Base-by-base conservation (phyloP, 2,113 vertebrate species). In the Clarias gariepinus region DNA sequence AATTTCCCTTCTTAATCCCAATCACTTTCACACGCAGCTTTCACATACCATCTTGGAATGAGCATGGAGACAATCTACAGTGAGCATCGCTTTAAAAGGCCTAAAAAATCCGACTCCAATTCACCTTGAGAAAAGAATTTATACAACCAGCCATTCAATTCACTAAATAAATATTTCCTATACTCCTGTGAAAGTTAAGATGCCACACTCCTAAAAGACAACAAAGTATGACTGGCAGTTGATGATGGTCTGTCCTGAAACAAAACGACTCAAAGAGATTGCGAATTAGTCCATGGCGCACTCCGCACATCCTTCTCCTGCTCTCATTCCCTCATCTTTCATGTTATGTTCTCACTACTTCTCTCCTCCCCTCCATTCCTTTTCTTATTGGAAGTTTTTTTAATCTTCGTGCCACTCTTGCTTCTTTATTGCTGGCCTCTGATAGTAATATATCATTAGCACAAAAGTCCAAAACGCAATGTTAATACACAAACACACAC, bases 211-310 rank as follows among this genome's bases (percentile, higher is more conserved):
- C 19, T 84, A 82, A 73, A 69, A 57, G n/a, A 47, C 36, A 21
- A 15, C 81, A 58, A 88, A 77, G 84, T 84, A 2, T 90, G 92
- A 91, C 7, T 90, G 93, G 87, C 92, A 87, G 90, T 57, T 84
- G 23, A 76, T 90, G 91, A 93, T 90, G 86, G 90, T 60, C 36
- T 55, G 47, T 53, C 33, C 33, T 88, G 60, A 86, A 78, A 83
- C 87, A 76, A 83, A 88, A 52, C 2, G 16, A 76, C 60, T 69
- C 36, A 80, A 33, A 79, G 71, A 71, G 36, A 79, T 82, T 76
- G 81, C 82, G 58, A 74, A 79, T 87, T 84, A 79, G 57, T 64
- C 68, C 64, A 60, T 47, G 3, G 57, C 57, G 66, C 47, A 9
- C 47, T 57, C 28, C 57, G 13, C 81, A 66, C 64, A 73, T 28